A percentile compares a stretch with the other conserved stretches of the same genome.
phyloP scores from a whole-genome alignment of 2,797 vertebrate genomes.

The Simalia tracyae region DNA sequence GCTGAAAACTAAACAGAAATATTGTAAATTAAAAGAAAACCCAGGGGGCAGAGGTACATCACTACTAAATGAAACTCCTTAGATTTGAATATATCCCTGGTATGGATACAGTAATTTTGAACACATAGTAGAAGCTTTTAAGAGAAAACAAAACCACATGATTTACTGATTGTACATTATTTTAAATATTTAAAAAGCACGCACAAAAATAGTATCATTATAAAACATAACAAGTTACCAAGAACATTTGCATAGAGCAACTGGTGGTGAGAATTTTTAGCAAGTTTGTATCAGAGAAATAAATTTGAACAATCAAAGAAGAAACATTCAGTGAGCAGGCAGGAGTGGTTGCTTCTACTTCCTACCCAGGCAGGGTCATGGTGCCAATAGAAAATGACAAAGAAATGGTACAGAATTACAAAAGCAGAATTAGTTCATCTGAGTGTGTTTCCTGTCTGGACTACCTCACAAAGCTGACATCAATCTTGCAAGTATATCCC shows the following conservation, averaged over 20 bases:
- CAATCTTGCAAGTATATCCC: too few relatives aligned
- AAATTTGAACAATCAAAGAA: background rate
- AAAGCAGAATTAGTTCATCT: too few relatives aligned
- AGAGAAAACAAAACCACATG: background rate
- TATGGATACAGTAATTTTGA: background rate
- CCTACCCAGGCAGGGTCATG: too few relatives aligned
- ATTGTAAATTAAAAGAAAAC: background rate
- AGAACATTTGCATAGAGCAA: background rate
- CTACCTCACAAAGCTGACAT: too few relatives aligned
- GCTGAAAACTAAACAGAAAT: background rate
- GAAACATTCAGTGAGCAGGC: background rate
- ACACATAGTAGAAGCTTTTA: background rate
- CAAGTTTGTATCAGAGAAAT: background rate
- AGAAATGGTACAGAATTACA: too few relatives aligned
- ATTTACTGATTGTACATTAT: background rate
- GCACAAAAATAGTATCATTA: background rate
- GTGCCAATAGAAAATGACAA: too few relatives aligned
- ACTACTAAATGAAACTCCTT: background rate
- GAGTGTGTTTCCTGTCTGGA: too few relatives aligned
- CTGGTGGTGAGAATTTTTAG: background rate
- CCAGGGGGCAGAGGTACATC: background rate
- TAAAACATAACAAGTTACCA: background rate
- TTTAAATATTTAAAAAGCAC: background rate
- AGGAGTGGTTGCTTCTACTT: background rate
- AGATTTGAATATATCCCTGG: background rate